phyloP scores from a whole-genome alignment of 2,888 invertebrate genomes.

The Thecophora atra region DNA sequence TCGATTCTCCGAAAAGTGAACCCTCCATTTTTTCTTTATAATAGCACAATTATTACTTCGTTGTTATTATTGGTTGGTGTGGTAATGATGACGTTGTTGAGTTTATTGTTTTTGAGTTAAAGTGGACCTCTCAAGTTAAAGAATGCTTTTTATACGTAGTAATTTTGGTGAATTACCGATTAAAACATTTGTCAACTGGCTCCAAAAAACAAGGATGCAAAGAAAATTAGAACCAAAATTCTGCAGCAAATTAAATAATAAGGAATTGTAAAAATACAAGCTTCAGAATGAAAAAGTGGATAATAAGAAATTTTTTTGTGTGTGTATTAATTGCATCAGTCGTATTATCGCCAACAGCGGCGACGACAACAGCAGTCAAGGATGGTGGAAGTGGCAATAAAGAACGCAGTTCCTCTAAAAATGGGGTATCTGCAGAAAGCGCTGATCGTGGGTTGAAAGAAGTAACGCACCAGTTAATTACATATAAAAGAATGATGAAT shows the following conservation, averaged over 20 bases:
- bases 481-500: neutral
- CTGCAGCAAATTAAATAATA: conserved; percentile 3
- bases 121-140: no score
- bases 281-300: conserved; percentile 39
- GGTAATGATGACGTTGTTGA: no score
- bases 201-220: conserved; percentile 16
- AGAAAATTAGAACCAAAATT: conserved; percentile 9
- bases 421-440: neutral
- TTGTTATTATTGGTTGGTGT: no score
- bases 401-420: neutral
- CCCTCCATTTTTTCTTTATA: no score
- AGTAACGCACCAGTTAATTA: conserved; percentile 4
- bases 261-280: conserved; percentile 22
- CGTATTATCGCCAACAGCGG: conserved; percentile 32
- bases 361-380: conserved; percentile 15
- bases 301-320: conserved; percentile 40
- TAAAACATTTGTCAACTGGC: no score
- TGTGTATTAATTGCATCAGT: conserved; percentile 50
- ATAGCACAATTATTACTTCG: no score
- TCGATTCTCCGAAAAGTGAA: no score
- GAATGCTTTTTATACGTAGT: no score
- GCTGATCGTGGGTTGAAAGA: conserved; percentile 6
- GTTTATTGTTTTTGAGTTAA: no score
- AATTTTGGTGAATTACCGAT: no score
- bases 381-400: neutral